These are phyloP conservation scores for Keiferia lycopersicella DNA, from an alignment of 2,888 invertebrate species.

Conservation along the genomic window DNA sequence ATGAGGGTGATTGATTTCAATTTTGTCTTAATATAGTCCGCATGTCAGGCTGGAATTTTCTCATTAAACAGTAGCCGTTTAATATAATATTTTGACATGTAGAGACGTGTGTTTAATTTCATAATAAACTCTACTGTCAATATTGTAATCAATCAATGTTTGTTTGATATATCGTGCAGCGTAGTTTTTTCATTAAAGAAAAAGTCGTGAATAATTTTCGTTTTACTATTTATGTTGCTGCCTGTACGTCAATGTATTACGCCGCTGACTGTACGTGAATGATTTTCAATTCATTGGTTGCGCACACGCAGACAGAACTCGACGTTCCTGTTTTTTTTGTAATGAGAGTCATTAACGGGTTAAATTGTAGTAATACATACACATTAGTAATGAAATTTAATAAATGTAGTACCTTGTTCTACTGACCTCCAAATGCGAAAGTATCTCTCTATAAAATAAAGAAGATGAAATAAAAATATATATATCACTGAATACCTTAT, in stretches of 20 bases:
- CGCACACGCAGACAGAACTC: slow-evolving; percentile 6
- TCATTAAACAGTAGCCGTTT: slow-evolving; percentile 21
- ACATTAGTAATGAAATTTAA: slow-evolving; percentile 12
- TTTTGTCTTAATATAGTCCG: slow-evolving; percentile 5
- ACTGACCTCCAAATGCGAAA: slow-evolving; percentile 22
- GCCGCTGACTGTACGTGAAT: slow-evolving; percentile 1
- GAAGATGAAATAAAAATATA: background rate
- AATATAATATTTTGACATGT: slow-evolving; percentile 21
- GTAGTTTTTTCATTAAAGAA: background rate
- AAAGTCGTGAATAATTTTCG: slow-evolving; percentile 2
- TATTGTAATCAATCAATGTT: slow-evolving; percentile 21
- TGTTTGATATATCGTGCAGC: background rate
- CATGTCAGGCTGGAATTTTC: slow-evolving; percentile 17
- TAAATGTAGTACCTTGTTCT: slow-evolving; percentile 8
- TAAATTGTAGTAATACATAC: slow-evolving; percentile 14
- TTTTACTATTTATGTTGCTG: no score
- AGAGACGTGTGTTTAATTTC: slow-evolving; percentile 15
- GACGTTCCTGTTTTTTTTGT: slow-evolving; percentile 11
- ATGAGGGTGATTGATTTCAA: background rate
- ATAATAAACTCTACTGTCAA: slow-evolving; percentile 22
- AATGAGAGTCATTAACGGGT: slow-evolving; percentile 9
- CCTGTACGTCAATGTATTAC: background rate
- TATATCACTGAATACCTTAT: background rate
- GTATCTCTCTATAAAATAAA: background rate
- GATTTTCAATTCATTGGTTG: slow-evolving; percentile 13